Evolutionary conservation across 2,113 vertebrate genomes (phyloP), one percentile per base, ranked within the genome.

Genomic region (Hydropotes inermis): DNA sequence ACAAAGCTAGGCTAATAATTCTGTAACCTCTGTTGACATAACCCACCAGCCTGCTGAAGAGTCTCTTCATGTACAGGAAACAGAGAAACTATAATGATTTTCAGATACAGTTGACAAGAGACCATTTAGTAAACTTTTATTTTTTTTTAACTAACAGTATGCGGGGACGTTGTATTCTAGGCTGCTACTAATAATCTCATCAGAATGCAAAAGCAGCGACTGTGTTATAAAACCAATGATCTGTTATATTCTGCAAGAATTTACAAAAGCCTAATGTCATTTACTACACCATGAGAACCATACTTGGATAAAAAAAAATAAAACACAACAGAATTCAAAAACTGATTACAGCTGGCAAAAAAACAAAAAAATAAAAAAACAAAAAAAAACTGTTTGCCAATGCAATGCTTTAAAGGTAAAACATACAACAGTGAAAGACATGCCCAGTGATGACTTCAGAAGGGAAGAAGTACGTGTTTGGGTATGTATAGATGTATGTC

Each of bases 171-270:
- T 99, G 99, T 99, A 99, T 99, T 99, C 99, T 98, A 98, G 99
- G 98, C 99, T 99, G 99, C 99, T 99, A 99, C 99, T 99, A 99
- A 99, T 99, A 99, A 99, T 99, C 99, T 99, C 99, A 99, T 99
- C 99, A 99, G 99, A 99, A 99, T 99, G 99, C 99, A 99, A 99
- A 99, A 99, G 99, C 99, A 99, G 99, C 99, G 98, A 99, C 99
- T 99, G 99, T 99, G 99, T 99, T 99, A 99, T 99, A 99, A 99
- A 99, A 99, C 99, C 99, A 99, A 99, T 99, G 99, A 99, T 99
- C 99, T 99, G 99, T 99, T 99, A 99, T 99, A 99, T 99, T 99
- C 99, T 99, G 99, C 99, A 99, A 99, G 99, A 99, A 99, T 99
- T 99, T 99, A 99, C 99, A 99, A 99, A 99, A 99, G 99, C 99